Evolutionary conservation across 2,113 vertebrate genomes (phyloP).

Genomic region (Polypterus senegalus): DNA sequence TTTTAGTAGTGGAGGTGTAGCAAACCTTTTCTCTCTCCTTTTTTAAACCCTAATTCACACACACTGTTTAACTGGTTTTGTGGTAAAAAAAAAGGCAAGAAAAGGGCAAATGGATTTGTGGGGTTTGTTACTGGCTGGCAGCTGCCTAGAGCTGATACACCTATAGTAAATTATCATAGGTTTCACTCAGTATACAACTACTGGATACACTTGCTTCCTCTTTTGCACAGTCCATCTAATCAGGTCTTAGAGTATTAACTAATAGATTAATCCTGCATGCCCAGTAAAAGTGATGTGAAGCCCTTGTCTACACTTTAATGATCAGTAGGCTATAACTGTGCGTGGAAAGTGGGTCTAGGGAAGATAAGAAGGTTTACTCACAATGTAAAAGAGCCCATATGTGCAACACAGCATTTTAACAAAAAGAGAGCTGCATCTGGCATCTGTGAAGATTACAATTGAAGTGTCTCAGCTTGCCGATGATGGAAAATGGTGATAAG

Average conservation of each 20-base stretch:
- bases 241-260: constrained; percentile 26
- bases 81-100: too few species aligned
- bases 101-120: too few species aligned
- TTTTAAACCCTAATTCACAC: too few species aligned
- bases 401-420: neutral
- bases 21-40: too few species aligned
- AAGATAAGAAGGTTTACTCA: constrained; percentile 26
- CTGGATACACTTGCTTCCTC: constrained; percentile 27
- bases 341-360: constrained; percentile 26
- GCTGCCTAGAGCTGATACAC: constrained; percentile 9
- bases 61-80: too few species aligned
- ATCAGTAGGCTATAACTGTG: constrained; percentile 21
- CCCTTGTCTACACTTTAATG: constrained; percentile 22
- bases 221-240: constrained; percentile 31
- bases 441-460: neutral
- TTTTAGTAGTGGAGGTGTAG: too few species aligned
- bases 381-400: neutral
- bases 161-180: constrained; percentile 23
- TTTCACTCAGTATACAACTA: constrained; percentile 45
- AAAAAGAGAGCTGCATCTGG: neutral
- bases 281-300: constrained; percentile 24
- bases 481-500: neutral
- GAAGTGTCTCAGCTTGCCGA: neutral
- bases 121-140: neutral
- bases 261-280: constrained; percentile 37